Conservation (phyloP, 2,797 vertebrate species). For the Argya squamiceps region DNA sequence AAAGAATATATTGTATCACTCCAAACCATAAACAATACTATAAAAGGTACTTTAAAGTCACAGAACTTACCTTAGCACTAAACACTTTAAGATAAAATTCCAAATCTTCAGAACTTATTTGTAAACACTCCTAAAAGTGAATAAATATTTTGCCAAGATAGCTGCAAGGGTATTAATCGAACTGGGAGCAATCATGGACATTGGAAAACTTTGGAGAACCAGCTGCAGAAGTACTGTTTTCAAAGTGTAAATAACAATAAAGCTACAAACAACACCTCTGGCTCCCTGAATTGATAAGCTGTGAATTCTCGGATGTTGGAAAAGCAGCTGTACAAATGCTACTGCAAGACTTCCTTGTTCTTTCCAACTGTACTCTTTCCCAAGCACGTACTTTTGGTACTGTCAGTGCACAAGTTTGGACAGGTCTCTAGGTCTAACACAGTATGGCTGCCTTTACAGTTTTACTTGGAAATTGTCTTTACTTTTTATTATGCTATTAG, state of each 20-base stretch:
- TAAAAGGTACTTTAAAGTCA: background rate
- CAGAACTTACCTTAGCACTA: background rate
- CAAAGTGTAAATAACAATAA: background rate
- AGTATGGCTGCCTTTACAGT: background rate
- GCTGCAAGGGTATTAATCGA: background rate
- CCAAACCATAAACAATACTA: background rate
- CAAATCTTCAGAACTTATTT: background rate
- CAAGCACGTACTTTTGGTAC: background rate
- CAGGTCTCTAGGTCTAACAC: background rate
- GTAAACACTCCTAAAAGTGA: background rate
- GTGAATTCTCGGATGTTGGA: background rate
- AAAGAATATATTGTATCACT: background rate
- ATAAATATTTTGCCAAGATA: background rate
- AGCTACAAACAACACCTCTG: background rate
- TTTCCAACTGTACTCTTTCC: background rate
- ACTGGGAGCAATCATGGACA: background rate
- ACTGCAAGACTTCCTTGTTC: background rate
- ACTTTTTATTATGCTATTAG: background rate
- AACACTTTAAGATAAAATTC: background rate
- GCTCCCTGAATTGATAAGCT: background rate
- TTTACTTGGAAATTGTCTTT: background rate
- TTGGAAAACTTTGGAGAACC: background rate
- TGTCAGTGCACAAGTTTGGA: background rate
- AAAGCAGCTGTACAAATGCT: background rate
- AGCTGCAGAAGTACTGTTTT: background rate